These are phyloP conservation scores for Enteromius radiatus DNA, from an alignment of 2,797 vertebrate species.

Conservation along the genomic window DNA sequence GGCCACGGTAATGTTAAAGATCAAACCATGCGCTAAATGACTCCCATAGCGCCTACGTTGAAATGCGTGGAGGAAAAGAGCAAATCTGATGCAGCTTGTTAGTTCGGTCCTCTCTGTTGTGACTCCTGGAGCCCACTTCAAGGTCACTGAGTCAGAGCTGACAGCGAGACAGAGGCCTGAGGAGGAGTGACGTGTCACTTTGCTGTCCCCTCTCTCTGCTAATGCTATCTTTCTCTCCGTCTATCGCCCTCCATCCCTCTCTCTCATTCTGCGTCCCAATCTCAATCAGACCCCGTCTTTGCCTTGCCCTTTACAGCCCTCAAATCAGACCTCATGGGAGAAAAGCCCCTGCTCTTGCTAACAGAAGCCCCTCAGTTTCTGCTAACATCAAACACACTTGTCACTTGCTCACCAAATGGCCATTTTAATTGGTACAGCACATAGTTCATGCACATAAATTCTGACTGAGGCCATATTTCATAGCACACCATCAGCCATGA, in stretches of 20 bases:
- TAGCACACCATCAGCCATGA: conserved; percentile 28
- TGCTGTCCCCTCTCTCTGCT: conserved; percentile 23
- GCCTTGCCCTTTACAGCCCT: conserved; percentile 69
- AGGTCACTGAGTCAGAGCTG: conserved; percentile 63
- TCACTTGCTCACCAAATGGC: conserved; percentile 58
- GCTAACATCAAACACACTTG: conserved; percentile 58
- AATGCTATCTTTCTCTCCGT: conserved; percentile 44
- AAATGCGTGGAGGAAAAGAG: conserved; percentile 39
- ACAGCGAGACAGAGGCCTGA: conserved; percentile 56
- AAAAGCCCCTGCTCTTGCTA: conserved; percentile 57
- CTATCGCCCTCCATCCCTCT: conserved; percentile 72
- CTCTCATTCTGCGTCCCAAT: conserved; percentile 23
- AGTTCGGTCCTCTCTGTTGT: conserved; percentile 48
- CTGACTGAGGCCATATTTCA: conserved; percentile 55
- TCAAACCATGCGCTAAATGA: conserved; percentile 43
- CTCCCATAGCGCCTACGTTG: not conserved
- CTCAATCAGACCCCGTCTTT: conserved; percentile 51
- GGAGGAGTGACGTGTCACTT: conserved; percentile 59
- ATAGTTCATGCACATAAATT: conserved; percentile 61
- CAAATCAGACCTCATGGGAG: conserved; percentile 63
- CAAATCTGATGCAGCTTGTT: conserved; percentile 61
- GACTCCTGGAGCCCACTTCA: conserved; percentile 60
- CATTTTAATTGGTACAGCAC: conserved; percentile 61
- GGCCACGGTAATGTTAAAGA: conserved; percentile 16
- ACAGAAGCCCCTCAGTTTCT: conserved; percentile 51